phyloP scores from a whole-genome alignment of 2,888 invertebrate species.

The Alloplasta piceator region DNA sequence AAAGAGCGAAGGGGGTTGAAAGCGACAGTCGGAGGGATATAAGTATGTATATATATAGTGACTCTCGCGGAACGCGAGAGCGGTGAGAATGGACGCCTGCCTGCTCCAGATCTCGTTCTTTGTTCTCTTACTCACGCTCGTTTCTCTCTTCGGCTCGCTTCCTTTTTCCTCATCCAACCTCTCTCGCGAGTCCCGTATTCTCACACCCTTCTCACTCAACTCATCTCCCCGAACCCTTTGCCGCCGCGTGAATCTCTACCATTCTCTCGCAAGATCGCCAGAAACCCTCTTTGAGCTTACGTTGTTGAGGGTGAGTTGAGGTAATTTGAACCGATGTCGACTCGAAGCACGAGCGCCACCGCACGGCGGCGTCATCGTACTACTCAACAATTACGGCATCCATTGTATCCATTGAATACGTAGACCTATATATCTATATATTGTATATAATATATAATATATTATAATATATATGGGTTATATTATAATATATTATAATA shows the following conservation, averaged over 20 bases:
- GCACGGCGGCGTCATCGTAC: constrained; percentile 42
- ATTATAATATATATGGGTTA: too few species aligned
- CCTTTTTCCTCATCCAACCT: constrained; percentile 30
- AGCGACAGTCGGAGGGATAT: constrained; percentile 66
- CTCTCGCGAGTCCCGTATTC: constrained; percentile 43
- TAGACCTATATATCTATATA: constrained; percentile 14
- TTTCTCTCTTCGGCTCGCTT: constrained; percentile 52
- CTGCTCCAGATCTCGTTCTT: constrained; percentile 66
- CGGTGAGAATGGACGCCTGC: constrained; percentile 66
- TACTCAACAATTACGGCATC: not conserved
- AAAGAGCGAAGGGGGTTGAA: constrained; percentile 63
- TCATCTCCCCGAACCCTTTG: constrained; percentile 46
- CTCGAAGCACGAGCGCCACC: constrained; percentile 35
- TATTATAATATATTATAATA: too few species aligned
- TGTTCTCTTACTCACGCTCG: constrained; percentile 62
- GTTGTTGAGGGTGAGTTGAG: not conserved
- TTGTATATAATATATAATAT: not conserved
- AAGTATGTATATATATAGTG: constrained; percentile 42
- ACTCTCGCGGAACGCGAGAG: constrained; percentile 55
- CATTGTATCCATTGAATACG: not conserved
- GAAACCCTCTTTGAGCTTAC: constrained; percentile 32
- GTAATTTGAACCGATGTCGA: constrained; percentile 26
- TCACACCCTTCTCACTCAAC: constrained; percentile 38
- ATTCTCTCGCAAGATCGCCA: constrained; percentile 46
- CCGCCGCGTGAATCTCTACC: constrained; percentile 32